Evolutionary conservation across 2,888 invertebrate species (phyloP).

Genomic region (Noctuana brunneofusca): DNA sequence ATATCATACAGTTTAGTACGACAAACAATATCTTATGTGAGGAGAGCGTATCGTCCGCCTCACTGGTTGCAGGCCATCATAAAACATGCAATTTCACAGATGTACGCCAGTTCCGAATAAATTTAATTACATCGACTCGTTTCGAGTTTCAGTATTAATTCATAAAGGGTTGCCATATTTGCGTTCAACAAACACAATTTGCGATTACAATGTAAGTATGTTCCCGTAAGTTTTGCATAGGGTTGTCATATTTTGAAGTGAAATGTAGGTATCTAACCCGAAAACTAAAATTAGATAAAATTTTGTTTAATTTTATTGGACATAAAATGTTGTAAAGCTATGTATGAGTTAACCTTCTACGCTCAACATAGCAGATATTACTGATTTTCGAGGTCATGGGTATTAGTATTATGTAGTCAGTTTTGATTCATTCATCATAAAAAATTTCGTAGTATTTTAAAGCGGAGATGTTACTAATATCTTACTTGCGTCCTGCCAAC

Average conservation of each 20-base stretch:
- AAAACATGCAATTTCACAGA: slow-evolving; percentile 26
- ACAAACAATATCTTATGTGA: slow-evolving; percentile 1
- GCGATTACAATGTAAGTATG: slow-evolving; percentile 56
- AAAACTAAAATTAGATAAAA: no score
- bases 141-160: slow-evolving; percentile 29
- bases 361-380: no score
- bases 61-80: slow-evolving; percentile 10
- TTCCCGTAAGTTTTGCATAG: slow-evolving; percentile 27
- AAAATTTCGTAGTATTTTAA: no score
- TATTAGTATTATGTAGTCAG: no score
- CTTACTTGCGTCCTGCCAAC: no score
- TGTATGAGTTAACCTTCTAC: no score
- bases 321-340: no score
- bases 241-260: slow-evolving; percentile 3
- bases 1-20: not conserved
- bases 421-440: no score
- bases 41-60: not conserved
- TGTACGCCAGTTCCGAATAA: slow-evolving; percentile 25
- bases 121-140: slow-evolving; percentile 27
- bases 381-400: no score
- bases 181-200: slow-evolving; percentile 62
- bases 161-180: slow-evolving; percentile 34
- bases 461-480: no score
- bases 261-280: no score
- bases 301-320: no score